Evolutionary conservation across 2,888 invertebrate genomes (phyloP).

Genomic region (Nymphalis polychloros): DNA sequence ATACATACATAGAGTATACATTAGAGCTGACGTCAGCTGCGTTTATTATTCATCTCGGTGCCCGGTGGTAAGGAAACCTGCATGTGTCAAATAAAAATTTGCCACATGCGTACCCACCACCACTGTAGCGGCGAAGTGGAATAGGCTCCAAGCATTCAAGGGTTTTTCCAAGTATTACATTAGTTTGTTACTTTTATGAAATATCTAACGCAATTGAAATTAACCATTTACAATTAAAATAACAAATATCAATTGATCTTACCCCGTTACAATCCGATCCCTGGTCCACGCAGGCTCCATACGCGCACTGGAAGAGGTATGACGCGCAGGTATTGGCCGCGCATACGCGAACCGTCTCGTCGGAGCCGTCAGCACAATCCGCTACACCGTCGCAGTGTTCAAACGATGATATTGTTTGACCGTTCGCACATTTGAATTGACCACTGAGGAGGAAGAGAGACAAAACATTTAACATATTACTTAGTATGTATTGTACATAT

Average conservation of each 20-base stretch:
- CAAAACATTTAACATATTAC: background rate
- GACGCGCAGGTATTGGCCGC: slow-evolving; percentile 68
- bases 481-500: too few relatives aligned
- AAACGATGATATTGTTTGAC: slow-evolving; percentile 50
- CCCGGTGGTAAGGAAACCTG: too few relatives aligned
- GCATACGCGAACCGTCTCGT: slow-evolving; percentile 63
- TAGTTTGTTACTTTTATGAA: background rate
- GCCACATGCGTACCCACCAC: too few relatives aligned
- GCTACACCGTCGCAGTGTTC: slow-evolving; percentile 60
- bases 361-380: slow-evolving; percentile 65
- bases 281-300: slow-evolving; percentile 84
- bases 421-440: slow-evolving; percentile 58
- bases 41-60: too few relatives aligned
- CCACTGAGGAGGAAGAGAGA: slow-evolving; percentile 47
- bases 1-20: too few relatives aligned
- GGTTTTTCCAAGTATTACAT: too few relatives aligned
- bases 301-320: slow-evolving; percentile 82
- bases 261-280: slow-evolving; percentile 74
- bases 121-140: too few relatives aligned
- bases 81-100: too few relatives aligned
- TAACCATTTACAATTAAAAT: background rate
- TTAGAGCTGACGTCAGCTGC: too few relatives aligned
- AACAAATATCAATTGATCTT: background rate
- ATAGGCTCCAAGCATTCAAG: too few relatives aligned
- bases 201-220: background rate